Conservation (phyloP, 2,797 vertebrate genomes). For the Sparidentex hasta region DNA sequence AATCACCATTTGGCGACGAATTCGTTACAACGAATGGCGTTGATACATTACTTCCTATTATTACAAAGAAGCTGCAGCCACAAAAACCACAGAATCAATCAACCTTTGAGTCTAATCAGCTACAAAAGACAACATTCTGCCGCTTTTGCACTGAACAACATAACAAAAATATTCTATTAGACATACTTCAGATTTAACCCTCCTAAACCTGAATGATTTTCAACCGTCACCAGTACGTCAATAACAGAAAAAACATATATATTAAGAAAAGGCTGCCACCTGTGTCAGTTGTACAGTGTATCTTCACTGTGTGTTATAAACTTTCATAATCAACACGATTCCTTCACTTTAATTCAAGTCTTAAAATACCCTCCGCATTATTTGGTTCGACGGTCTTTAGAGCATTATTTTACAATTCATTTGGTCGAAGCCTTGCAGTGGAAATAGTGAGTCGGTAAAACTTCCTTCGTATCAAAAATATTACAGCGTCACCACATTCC, state of each 20-base stretch:
- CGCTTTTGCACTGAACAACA: constrained; percentile 8
- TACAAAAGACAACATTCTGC: constrained; percentile 21
- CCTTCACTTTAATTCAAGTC: constrained; percentile 26
- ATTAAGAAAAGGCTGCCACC: constrained; percentile 16
- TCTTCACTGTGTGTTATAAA: constrained; percentile 21
- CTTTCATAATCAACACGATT: constrained; percentile 14
- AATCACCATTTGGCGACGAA: constrained; percentile 56
- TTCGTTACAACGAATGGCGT: constrained; percentile 47
- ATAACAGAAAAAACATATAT: background rate
- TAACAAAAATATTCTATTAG: background rate
- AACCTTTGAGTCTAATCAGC: background rate
- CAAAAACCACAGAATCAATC: constrained; percentile 22
- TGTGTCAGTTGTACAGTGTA: constrained; percentile 15
- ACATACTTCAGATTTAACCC: background rate
- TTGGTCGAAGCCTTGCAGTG: constrained; percentile 53
- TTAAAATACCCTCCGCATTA: constrained; percentile 18
- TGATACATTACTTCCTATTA: constrained; percentile 18
- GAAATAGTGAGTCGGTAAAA: constrained; percentile 42
- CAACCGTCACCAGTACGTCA: background rate
- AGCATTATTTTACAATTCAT: constrained; percentile 51
- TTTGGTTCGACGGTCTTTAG: constrained; percentile 37
- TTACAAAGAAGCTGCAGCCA: constrained; percentile 36
- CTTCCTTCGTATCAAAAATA: constrained; percentile 57
- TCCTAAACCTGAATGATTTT: constrained; percentile 6
- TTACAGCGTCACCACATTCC: constrained; percentile 15